A percentile compares a stretch with the other conserved stretches of the same genome.
Conservation (phyloP, 2,888 invertebrate genomes). For the Pterostichus niger region DNA sequence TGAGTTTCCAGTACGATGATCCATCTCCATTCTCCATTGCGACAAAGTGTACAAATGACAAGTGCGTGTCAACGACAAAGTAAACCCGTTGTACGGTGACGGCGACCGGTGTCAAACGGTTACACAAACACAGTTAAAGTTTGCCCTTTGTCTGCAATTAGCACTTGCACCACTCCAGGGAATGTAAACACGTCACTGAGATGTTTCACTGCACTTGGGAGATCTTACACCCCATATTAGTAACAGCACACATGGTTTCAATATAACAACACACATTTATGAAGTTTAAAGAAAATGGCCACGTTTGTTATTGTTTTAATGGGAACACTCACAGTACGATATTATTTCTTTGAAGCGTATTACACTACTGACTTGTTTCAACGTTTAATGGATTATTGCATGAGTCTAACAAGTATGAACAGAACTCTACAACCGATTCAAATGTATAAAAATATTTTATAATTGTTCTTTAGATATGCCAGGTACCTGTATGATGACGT, state of each 20-base stretch:
- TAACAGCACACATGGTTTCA: not conserved
- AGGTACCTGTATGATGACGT: too few species aligned
- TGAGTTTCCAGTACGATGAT: not conserved
- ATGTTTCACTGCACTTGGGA: not conserved
- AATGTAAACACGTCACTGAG: conserved; percentile 4
- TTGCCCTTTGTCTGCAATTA: conserved; percentile 69
- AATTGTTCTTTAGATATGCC: too few species aligned
- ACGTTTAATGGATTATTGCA: not conserved
- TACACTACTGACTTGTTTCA: not conserved
- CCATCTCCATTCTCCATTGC: not conserved
- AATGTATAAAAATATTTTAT: not conserved
- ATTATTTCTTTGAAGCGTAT: not conserved
- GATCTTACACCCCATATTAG: not conserved
- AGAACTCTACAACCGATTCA: not conserved
- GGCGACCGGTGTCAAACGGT: conserved; percentile 68
- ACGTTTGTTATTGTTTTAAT: too few species aligned
- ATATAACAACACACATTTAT: too few species aligned
- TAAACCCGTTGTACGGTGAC: conserved; percentile 67
- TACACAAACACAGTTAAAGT: conserved; percentile 68
- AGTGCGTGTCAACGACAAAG: conserved; percentile 68
- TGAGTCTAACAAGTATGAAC: not conserved
- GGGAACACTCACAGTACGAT: not conserved
- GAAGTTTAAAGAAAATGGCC: too few species aligned
- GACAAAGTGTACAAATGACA: conserved; percentile 40
- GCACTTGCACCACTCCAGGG: conserved; percentile 44